phyloP scores from a whole-genome alignment of 2,113 vertebrate genomes.

The Nibea albiflora region DNA sequence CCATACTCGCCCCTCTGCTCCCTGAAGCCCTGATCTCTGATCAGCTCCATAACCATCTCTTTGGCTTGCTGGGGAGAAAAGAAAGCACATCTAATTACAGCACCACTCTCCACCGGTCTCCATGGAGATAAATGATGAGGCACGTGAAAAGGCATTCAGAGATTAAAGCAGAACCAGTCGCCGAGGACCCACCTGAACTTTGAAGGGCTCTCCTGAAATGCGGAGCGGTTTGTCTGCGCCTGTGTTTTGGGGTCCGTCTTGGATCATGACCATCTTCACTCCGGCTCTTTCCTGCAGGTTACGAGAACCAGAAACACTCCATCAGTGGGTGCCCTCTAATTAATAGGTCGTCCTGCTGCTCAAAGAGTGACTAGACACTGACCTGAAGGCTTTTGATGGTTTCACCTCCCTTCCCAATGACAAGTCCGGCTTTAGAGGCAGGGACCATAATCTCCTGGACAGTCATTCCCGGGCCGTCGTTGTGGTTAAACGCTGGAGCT shows the following conservation, averaged over 20 bases:
- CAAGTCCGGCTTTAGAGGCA: conserved; percentile 96
- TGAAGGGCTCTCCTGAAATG: conserved; percentile 98
- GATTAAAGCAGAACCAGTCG: not conserved
- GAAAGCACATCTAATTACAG: not conserved
- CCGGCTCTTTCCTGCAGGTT: conserved; percentile 91
- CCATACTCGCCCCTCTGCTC: conserved; percentile 98
- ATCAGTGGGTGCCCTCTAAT: not conserved
- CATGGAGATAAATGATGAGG: not conserved
- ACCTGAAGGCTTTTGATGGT: conserved; percentile 99
- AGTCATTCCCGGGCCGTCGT: conserved; percentile 93
- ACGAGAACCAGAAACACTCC: not conserved
- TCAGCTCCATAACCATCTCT: conserved; percentile 99
- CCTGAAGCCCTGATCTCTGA: conserved; percentile 98
- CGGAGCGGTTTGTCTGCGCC: conserved; percentile 98
- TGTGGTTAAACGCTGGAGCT: conserved; percentile 95
- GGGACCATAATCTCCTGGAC: conserved; percentile 99
- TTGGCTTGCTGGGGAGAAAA: conserved; percentile 93
- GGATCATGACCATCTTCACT: conserved; percentile 99
- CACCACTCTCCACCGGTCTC: not conserved
- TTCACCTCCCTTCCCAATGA: conserved; percentile 98
- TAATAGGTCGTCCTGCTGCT: too few relatives aligned
- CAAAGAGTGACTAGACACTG: not conserved
- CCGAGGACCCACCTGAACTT: conserved; percentile 90
- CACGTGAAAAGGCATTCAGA: not conserved
- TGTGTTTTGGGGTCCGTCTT: conserved; percentile 98